Evolutionary conservation across 2,888 invertebrate species (phyloP).

Genomic region (Microplitis deprimator): DNA sequence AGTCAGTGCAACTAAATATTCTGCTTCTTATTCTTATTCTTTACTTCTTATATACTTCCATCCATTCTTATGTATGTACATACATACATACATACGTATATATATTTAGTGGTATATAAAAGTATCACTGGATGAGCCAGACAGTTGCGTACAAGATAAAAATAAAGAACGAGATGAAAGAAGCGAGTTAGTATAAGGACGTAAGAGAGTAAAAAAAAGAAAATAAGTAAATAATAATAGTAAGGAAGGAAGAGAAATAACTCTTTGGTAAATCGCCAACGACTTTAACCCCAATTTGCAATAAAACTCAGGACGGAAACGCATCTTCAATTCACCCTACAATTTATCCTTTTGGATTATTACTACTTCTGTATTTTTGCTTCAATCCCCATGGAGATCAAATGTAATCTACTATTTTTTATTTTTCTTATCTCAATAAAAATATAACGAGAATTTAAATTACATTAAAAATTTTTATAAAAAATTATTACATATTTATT

Average conservation of each 20-base stretch:
- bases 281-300: slow-evolving; percentile 68
- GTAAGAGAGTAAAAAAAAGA: neutral
- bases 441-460: no score
- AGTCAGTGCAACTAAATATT: neutral
- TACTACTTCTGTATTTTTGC: slow-evolving; percentile 6
- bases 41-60: neutral
- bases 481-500: no score
- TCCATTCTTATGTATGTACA: neutral
- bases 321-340: slow-evolving; percentile 36
- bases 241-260: slow-evolving; percentile 29
- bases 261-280: slow-evolving; percentile 63
- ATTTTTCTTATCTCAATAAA: no score
- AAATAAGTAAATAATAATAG: neutral
- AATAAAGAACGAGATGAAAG: slow-evolving; percentile 13
- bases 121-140: neutral
- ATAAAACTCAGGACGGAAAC: slow-evolving; percentile 57
- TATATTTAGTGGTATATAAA: slow-evolving; percentile 2
- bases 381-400: neutral
- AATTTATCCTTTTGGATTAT: slow-evolving; percentile 22
- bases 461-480: no score
- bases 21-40: neutral
- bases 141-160: slow-evolving; percentile 22
- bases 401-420: neutral
- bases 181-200: neutral
- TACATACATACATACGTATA: neutral